Conservation (phyloP, 2,113 vertebrate species). For the Chamaetylas fuelleborni region DNA sequence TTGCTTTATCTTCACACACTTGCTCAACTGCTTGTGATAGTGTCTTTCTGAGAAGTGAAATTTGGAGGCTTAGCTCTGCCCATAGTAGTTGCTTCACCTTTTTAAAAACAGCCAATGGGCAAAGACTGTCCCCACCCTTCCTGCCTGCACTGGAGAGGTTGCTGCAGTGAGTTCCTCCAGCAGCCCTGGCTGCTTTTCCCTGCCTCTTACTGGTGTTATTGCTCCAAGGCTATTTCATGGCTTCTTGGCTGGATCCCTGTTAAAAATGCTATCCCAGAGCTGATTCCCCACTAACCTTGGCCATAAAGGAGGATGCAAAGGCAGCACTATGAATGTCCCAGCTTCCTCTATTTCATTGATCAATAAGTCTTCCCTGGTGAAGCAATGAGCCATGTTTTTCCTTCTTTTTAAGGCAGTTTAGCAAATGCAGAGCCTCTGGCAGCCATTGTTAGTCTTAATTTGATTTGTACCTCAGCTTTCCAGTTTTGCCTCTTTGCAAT, state of each 20-base stretch:
- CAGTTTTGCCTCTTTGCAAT: neutral
- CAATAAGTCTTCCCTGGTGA: neutral
- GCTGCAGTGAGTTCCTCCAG: neutral
- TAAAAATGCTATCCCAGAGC: neutral
- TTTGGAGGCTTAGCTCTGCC: neutral
- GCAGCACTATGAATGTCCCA: neutral
- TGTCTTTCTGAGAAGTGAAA: neutral
- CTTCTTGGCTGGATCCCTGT: neutral
- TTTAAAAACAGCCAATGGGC: neutral
- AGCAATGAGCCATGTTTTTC: neutral
- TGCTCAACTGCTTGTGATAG: neutral
- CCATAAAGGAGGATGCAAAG: neutral
- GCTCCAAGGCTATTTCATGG: neutral
- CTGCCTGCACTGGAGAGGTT: neutral
- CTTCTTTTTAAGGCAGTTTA: neutral
- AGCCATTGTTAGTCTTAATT: neutral
- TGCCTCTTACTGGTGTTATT: neutral
- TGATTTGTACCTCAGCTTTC: neutral
- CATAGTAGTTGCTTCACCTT: neutral
- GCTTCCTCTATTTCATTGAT: neutral
- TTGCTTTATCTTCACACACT: rapidly evolving
- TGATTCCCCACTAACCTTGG: neutral
- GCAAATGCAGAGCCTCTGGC: neutral
- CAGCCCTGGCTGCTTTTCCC: neutral
- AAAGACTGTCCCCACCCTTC: neutral